Evolutionary conservation across 2,113 vertebrate genomes (phyloP).

Genomic region (Aptenodytes patagonicus): DNA sequence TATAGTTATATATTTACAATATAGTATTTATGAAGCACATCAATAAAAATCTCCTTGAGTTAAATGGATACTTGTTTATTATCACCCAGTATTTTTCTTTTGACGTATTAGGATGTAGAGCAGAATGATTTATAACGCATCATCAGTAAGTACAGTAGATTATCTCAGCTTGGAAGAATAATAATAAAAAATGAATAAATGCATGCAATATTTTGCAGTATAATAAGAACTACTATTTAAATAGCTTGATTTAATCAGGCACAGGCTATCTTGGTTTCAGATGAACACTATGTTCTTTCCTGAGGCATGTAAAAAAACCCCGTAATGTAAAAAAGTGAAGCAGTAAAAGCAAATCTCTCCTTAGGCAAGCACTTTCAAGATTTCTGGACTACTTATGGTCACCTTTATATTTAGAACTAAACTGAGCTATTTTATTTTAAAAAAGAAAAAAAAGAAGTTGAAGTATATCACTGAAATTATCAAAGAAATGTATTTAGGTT

Average conservation of each 20-base stretch:
- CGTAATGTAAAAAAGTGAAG: neutral
- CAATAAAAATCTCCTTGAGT: neutral
- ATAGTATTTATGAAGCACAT: neutral
- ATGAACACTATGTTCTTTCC: neutral
- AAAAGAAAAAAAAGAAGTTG: neutral
- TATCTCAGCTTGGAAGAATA: neutral
- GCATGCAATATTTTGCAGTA: neutral
- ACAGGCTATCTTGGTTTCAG: neutral
- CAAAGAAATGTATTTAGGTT: neutral
- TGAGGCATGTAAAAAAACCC: neutral
- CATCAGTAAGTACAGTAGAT: neutral
- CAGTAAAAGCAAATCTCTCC: neutral
- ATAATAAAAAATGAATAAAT: conserved; percentile 13
- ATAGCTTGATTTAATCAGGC: neutral
- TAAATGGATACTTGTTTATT: neutral
- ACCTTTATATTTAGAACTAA: neutral
- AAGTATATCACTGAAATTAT: neutral
- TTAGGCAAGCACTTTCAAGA: neutral
- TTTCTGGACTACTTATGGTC: neutral
- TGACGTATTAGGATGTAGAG: neutral
- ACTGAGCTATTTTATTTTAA: neutral
- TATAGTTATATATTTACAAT: neutral
- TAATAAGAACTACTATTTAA: conserved; percentile 22
- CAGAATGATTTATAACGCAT: neutral
- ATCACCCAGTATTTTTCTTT: neutral